Evolutionary conservation across 2,888 invertebrate genomes (phyloP).

Genomic region (Syrista parreyssii): DNA sequence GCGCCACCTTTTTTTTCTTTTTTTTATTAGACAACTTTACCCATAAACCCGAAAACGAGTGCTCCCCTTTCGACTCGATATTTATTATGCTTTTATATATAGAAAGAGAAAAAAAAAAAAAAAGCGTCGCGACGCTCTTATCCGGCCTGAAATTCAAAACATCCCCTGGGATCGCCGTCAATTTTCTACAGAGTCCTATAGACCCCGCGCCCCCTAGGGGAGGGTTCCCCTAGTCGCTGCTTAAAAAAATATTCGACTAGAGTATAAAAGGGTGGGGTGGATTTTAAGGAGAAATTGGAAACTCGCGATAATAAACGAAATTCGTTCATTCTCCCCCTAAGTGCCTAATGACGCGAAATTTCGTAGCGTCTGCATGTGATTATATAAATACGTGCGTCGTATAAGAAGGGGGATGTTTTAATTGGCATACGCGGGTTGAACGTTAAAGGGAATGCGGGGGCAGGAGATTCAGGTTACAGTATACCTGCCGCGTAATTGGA

Average conservation of each 20-base stretch:
- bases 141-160: background rate
- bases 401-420: background rate
- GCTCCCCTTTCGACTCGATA: conserved; percentile 37
- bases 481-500: background rate
- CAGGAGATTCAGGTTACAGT: background rate
- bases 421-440: background rate
- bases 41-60: conserved; percentile 38
- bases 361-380: too few species aligned
- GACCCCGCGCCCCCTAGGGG: too few species aligned
- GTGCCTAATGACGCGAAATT: too few species aligned
- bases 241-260: too few species aligned
- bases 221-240: too few species aligned
- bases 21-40: conserved; percentile 44
- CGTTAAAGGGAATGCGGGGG: background rate
- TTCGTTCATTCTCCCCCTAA: too few species aligned
- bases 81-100: conserved; percentile 40
- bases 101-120: conserved; percentile 10
- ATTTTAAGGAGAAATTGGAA: too few species aligned
- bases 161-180: background rate
- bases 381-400: too few species aligned
- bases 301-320: too few species aligned
- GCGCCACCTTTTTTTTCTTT: too few species aligned
- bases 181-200: background rate
- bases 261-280: background rate
- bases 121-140: conserved; percentile 7